Evolutionary conservation across 2,113 vertebrate genomes (phyloP), one percentile per base, ranked within the genome.

Genomic region (Oreochromis aureus): DNA sequence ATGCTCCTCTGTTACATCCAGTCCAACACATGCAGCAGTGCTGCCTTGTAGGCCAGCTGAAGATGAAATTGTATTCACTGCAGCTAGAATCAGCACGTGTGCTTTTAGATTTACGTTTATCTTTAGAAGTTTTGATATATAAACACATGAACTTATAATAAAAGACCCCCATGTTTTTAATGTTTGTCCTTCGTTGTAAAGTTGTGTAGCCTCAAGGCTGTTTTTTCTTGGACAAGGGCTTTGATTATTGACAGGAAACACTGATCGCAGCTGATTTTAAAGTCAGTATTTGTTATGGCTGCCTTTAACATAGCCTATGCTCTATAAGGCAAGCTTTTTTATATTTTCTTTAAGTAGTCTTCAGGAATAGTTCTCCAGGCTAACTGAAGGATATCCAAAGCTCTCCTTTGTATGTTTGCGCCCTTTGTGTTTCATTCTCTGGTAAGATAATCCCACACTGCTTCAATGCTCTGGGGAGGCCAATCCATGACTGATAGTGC

Each of bases 51-150:
- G 89, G 87, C 36, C 79, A 80, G 73, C 71, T 39, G 66, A 83
- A 84, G 19, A 18, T 73, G 61, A 87, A 55, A 80, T 9, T 78
- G 34, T 89, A 76, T 89, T 59, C 79, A 87, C 63, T 66, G 84
- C 69, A 81, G 44, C 83, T 93, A 92, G 87, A 22, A 58, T 66
- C 83, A 53, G 10, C n/a, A 82, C 55, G 46, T 86, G 91, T 59
- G 87, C 92, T 91, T 84, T 18, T 94, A 95, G 89, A 87, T 87
- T 32, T 88, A 87, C 61, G 34, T 91, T 90, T 84, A 91, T 89
- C 94, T 91, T 85, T 91, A 92, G 92, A 80, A 32, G 83, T 95
- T 96, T 96, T 95, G 92, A 96, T 95, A 96, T 94, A 93, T 94
- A 91, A 88, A 88, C 71, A 48, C 92, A 81, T 89, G 86, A 92